Evolutionary conservation across 2,797 vertebrate genomes (phyloP).

Genomic region (Sciurus vulgaris): DNA sequence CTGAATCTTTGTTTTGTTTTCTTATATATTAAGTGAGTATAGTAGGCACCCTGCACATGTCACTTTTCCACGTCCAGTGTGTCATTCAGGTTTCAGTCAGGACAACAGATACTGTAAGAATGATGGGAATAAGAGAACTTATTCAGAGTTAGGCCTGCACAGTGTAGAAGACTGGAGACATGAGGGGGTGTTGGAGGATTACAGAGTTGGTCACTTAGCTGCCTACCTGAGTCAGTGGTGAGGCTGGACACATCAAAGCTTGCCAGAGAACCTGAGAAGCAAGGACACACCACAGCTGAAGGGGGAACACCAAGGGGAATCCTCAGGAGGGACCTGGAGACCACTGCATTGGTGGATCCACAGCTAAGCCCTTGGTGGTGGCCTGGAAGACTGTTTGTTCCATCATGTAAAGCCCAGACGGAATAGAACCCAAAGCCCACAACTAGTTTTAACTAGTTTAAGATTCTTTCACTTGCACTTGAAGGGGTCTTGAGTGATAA

Average conservation of each 20-base stretch:
- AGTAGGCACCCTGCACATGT: neutral
- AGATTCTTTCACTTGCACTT: neutral
- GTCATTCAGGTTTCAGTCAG: neutral
- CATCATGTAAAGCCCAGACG: neutral
- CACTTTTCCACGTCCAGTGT: neutral
- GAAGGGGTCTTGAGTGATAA: neutral
- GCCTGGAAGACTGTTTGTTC: neutral
- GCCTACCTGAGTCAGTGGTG: neutral
- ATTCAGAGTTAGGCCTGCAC: neutral
- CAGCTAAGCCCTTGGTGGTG: neutral
- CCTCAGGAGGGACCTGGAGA: neutral
- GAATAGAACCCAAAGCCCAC: neutral
- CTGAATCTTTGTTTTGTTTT: neutral
- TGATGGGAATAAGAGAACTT: neutral
- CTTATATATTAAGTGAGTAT: neutral
- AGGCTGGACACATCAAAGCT: neutral
- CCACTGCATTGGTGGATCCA: neutral
- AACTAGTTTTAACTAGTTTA: neutral
- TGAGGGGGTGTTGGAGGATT: neutral
- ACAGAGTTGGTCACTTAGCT: neutral
- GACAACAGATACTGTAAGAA: neutral
- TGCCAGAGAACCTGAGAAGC: neutral
- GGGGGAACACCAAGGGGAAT: too few relatives aligned
- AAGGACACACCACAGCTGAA: neutral
- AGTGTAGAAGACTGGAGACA: neutral